phyloP scores from a whole-genome alignment of 2,113 vertebrate genomes.

The Myrmecobius fasciatus region DNA sequence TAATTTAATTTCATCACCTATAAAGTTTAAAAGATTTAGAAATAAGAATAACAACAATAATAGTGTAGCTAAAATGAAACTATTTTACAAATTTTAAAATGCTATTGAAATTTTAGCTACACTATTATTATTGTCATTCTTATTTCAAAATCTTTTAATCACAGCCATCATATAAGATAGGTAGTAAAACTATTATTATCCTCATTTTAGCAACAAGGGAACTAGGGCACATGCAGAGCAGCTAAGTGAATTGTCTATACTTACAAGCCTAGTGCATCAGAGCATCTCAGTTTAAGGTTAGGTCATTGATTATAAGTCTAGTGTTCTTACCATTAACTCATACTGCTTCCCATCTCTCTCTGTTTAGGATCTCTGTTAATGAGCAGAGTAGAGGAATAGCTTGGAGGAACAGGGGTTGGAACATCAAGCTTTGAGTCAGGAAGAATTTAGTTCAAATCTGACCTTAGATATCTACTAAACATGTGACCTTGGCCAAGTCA shows the following conservation, averaged over 20 bases:
- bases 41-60: neutral
- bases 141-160: neutral
- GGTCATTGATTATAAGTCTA: neutral
- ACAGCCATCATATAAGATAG: neutral
- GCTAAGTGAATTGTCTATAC: neutral
- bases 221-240: neutral
- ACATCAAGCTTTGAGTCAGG: no score
- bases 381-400: no score
- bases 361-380: neutral
- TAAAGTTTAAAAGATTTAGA: neutral
- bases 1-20: neutral
- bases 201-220: neutral
- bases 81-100: no score
- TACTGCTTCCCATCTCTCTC: neutral
- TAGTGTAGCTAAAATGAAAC: neutral
- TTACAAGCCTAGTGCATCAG: neutral
- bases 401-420: no score
- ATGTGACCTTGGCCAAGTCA: no score
- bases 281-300: neutral
- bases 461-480: no score
- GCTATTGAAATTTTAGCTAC: no score
- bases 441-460: no score
- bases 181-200: neutral
- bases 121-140: no score
- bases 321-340: neutral